phyloP scores from a whole-genome alignment of 2,797 vertebrate species.

The Champsocephalus esox region DNA sequence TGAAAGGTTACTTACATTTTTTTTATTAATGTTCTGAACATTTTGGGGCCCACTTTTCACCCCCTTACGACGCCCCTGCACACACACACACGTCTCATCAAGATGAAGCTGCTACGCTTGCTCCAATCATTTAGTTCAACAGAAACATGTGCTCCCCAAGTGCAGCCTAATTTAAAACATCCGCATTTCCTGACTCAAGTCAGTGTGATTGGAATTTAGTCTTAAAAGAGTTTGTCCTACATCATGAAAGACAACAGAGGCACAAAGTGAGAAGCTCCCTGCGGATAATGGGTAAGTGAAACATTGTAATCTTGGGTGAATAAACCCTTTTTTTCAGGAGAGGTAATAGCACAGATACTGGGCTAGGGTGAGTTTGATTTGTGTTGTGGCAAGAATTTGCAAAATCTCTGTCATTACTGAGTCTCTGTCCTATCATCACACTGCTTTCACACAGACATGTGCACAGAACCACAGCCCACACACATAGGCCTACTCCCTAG shows the following conservation, averaged over 20 bases:
- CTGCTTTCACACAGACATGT: conserved; percentile 43
- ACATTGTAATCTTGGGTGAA: conserved; percentile 64
- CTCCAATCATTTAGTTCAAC: conserved; percentile 58
- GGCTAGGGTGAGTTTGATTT: conserved; percentile 63
- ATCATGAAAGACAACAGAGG: conserved; percentile 17
- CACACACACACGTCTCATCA: conserved; percentile 45
- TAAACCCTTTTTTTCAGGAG: conserved; percentile 59
- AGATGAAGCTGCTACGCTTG: conserved; percentile 56
- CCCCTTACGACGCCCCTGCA: not conserved
- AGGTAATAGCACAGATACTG: conserved; percentile 64
- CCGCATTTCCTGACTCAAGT: conserved; percentile 52
- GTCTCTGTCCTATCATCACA: conserved; percentile 68
- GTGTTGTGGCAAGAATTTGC: conserved; percentile 67
- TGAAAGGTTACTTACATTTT: no score
- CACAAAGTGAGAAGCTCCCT: conserved; percentile 45
- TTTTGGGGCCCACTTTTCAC: no score
- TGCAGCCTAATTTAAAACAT: conserved; percentile 74
- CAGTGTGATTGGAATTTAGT: conserved; percentile 22
- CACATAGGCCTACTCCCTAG: conserved; percentile 35
- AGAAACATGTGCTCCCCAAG: conserved; percentile 73
- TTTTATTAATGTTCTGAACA: no score
- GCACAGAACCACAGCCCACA: conserved; percentile 57
- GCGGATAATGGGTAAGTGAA: conserved; percentile 52
- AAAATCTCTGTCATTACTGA: conserved; percentile 72
- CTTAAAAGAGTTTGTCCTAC: conserved; percentile 27